phyloP scores from a whole-genome alignment of 2,113 vertebrate species.

The Gobiocypris rarus region DNA sequence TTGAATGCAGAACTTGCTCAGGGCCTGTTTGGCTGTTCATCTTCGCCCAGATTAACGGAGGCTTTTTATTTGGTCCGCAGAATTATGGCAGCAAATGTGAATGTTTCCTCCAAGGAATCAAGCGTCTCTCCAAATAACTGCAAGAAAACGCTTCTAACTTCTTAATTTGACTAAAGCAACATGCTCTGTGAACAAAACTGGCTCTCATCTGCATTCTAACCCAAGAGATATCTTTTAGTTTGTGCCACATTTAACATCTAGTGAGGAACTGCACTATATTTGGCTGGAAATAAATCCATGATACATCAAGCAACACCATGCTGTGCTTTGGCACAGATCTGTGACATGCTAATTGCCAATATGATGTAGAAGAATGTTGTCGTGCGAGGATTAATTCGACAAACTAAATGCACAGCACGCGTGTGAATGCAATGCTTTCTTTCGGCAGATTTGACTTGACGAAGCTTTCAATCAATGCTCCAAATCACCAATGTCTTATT shows the following conservation, averaged over 20 bases:
- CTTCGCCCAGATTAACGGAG: not conserved
- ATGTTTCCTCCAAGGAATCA: not conserved
- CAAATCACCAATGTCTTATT: not conserved
- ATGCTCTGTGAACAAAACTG: not conserved
- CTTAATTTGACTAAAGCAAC: not conserved
- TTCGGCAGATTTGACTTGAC: not conserved
- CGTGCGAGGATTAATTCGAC: not conserved
- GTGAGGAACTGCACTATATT: not conserved
- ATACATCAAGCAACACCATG: not conserved
- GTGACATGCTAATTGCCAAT: not conserved
- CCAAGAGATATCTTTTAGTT: not conserved
- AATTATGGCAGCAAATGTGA: not conserved
- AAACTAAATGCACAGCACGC: not conserved
- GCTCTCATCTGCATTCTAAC: not conserved
- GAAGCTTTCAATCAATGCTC: not conserved
- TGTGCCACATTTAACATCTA: not conserved
- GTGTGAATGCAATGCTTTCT: not conserved
- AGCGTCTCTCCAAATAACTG: not conserved
- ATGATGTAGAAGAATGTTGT: not conserved
- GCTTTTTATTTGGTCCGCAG: not conserved
- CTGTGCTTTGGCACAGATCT: not conserved
- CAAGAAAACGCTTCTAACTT: not conserved
- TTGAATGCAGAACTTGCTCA: conserved; percentile 35
- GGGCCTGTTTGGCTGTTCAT: not conserved
- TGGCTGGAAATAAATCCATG: not conserved